Percentiles rank a stretch among this genome's conserved stretches.
These are phyloP conservation scores for Anhinga rufa DNA, from an alignment of 2,113 vertebrate species.

Conservation along the genomic window DNA sequence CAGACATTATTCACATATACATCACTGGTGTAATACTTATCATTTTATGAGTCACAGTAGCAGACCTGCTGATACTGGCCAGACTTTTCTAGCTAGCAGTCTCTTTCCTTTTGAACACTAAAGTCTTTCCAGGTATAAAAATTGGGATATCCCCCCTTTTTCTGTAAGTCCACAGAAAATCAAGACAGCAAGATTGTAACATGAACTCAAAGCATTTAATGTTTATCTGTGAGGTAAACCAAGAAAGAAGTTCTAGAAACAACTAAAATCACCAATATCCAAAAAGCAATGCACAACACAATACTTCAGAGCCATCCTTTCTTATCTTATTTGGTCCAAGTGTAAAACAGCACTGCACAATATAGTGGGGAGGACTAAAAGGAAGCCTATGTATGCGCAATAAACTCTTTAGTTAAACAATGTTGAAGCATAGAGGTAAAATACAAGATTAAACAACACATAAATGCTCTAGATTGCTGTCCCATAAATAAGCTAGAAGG, in stretches of 20 bases:
- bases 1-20: neutral
- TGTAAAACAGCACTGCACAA: neutral
- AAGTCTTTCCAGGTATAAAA: neutral
- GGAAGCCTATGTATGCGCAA: conserved; percentile 1
- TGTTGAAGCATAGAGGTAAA: neutral
- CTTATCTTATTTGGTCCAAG: neutral
- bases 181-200: neutral
- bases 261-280: neutral
- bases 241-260: neutral
- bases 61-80: neutral
- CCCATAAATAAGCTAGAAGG: neutral
- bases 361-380: neutral
- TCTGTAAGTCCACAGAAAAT: neutral
- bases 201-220: neutral
- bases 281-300: neutral
- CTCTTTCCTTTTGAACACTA: neutral
- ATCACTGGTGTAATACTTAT: neutral
- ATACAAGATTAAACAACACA: neutral
- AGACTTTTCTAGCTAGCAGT: neutral
- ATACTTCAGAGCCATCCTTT: neutral
- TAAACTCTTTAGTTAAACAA: neutral
- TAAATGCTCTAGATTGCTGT: neutral
- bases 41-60: neutral
- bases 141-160: neutral
- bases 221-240: neutral